phyloP scores from a whole-genome alignment of 92 coral and sea anemone species.

The Blastomussa wellsi region DNA sequence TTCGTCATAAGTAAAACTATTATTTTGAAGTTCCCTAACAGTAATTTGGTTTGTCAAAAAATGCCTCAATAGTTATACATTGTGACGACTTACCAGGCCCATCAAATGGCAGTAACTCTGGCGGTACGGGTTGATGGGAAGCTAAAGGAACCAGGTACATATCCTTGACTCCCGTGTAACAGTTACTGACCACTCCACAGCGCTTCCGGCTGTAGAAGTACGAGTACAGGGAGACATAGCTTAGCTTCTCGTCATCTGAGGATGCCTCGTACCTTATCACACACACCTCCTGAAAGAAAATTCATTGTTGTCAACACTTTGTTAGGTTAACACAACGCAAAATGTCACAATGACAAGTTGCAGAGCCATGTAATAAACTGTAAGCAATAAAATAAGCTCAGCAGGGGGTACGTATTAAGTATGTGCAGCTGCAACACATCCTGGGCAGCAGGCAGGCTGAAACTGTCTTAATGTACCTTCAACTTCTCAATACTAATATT shows the following conservation, averaged over 20 bases:
- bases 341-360: too few species aligned
- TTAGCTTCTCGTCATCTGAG: constrained; percentile 89
- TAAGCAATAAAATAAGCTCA: too few species aligned
- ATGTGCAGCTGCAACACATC: too few species aligned
- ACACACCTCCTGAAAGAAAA: constrained; percentile 79
- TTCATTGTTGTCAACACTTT: not conserved
- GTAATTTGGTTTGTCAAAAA: too few species aligned
- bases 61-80: too few species aligned
- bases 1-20: too few species aligned
- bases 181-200: constrained; percentile 98
- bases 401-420: too few species aligned
- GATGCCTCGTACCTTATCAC: constrained; percentile 93
- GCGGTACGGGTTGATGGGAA: constrained; percentile 84
- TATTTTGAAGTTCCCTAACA: too few species aligned
- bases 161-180: constrained; percentile 90
- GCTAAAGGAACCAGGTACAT: constrained; percentile 95
- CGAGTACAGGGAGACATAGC: constrained; percentile 93
- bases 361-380: too few species aligned
- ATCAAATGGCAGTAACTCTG: constrained; percentile 85
- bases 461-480: not conserved
- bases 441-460: too few species aligned
- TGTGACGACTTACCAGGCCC: constrained; percentile 88
- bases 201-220: constrained; percentile 98
- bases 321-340: not conserved
- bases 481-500: not conserved